A percentile compares a stretch with the other conserved stretches of the same genome.
phyloP scores from a whole-genome alignment of 2,888 invertebrate species.

The Dusona sp. region DNA sequence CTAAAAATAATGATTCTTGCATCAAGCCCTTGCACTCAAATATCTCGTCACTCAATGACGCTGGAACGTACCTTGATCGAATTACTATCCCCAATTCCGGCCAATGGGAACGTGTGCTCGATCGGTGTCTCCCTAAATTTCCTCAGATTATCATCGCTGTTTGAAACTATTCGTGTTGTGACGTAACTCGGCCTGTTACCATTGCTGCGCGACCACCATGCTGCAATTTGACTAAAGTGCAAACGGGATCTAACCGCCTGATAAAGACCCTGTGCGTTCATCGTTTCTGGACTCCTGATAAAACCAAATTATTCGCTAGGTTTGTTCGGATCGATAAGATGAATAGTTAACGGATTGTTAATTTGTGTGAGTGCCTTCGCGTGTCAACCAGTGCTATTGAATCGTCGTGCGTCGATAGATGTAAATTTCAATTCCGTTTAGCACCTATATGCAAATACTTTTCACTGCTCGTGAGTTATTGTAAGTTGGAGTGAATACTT shows the following conservation, averaged over 20 bases:
- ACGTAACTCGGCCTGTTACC: conserved; percentile 84
- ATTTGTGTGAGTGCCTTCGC: background rate
- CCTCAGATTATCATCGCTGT: conserved; percentile 81
- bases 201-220: conserved; percentile 90
- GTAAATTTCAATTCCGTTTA: background rate
- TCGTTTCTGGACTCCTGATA: conserved; percentile 81
- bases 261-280: conserved; percentile 90
- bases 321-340: background rate
- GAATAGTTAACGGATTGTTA: background rate
- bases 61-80: conserved; percentile 86
- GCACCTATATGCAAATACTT: background rate
- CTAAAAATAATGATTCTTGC: conserved; percentile 71
- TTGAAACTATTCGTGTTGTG: conserved; percentile 82
- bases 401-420: background rate
- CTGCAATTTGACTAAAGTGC: conserved; percentile 98
- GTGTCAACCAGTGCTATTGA: background rate
- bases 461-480: background rate
- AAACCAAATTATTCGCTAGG: conserved; percentile 3
- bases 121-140: conserved; percentile 85
- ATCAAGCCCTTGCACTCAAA: background rate
- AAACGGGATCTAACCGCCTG: conserved; percentile 97
- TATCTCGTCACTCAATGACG: background rate
- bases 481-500: background rate
- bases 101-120: conserved; percentile 90
- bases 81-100: conserved; percentile 88